Evolutionary conservation across 1,140 invertebrate genomes (phyloP).

Genomic region (Caenorhabditis brenneri): DNA sequence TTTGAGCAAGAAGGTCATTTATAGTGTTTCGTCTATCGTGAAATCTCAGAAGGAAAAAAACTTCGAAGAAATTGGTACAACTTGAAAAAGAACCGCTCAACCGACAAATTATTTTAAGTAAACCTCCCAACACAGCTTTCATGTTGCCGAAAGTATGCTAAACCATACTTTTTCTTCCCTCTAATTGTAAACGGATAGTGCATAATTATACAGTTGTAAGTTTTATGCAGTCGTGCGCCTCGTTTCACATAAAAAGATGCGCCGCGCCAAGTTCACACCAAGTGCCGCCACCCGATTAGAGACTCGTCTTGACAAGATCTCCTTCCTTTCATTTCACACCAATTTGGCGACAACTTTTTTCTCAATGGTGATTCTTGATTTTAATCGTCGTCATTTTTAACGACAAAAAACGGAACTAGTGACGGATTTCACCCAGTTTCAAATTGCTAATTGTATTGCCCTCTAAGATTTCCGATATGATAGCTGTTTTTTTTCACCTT

Average conservation of each 20-base stretch:
- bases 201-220: background rate
- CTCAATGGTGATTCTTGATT: constrained; percentile 6
- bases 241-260: constrained; percentile 24
- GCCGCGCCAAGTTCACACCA: constrained; percentile 40
- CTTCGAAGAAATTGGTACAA: background rate
- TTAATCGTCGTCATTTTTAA: constrained; percentile 1
- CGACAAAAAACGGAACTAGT: background rate
- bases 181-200: background rate
- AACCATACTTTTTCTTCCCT: background rate
- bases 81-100: background rate
- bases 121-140: background rate
- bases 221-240: constrained; percentile 3
- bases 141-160: background rate
- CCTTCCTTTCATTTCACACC: constrained; percentile 30
- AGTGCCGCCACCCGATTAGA: constrained; percentile 37
- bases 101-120: background rate
- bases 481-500: no score
- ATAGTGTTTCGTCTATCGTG: no score
- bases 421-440: background rate
- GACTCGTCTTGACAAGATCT: constrained; percentile 40
- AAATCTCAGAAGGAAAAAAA: background rate
- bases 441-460: no score
- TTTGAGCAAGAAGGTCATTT: constrained; percentile 16
- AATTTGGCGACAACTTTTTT: constrained; percentile 27
- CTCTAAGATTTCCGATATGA: no score